Conservation (phyloP, 2,797 vertebrate species). For the Chloroceryle amazona region DNA sequence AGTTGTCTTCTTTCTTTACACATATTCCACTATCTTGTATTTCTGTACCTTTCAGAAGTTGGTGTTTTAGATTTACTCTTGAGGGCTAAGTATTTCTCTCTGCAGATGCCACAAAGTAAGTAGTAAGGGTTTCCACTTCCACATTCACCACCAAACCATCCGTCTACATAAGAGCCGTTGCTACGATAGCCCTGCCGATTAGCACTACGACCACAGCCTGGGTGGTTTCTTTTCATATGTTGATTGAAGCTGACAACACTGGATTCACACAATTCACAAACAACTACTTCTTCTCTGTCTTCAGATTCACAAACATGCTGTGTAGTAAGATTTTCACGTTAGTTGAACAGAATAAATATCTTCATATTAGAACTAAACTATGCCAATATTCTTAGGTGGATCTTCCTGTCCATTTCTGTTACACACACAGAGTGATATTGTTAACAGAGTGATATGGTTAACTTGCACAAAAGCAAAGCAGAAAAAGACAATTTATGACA, state of each 20-base stretch:
- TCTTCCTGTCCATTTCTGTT: background rate
- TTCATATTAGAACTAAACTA: background rate
- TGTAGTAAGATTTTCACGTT: conserved; percentile 21
- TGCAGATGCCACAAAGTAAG: conserved; percentile 92
- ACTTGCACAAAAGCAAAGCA: background rate
- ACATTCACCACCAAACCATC: conserved; percentile 98
- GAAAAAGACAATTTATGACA: background rate
- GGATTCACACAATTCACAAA: conserved; percentile 96
- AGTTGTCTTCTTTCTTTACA: background rate
- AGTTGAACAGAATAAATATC: background rate
- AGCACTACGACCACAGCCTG: conserved; percentile 94
- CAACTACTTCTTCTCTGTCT: conserved; percentile 94
- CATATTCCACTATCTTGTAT: background rate
- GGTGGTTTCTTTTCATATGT: conserved; percentile 98
- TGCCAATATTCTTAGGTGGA: background rate
- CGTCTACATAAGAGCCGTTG: conserved; percentile 97
- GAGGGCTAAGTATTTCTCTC: conserved; percentile 93
- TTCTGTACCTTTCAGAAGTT: conserved; percentile 89
- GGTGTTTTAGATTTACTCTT: conserved; percentile 92
- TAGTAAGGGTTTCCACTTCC: conserved; percentile 98
- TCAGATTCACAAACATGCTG: conserved; percentile 98
- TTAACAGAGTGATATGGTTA: background rate
- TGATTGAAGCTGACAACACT: conserved; percentile 97
- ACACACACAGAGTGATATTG: background rate
- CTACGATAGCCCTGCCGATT: conserved; percentile 98